These are phyloP conservation scores for Mareca strepera DNA, from an alignment of 2,797 vertebrate genomes.

Conservation along the genomic window DNA sequence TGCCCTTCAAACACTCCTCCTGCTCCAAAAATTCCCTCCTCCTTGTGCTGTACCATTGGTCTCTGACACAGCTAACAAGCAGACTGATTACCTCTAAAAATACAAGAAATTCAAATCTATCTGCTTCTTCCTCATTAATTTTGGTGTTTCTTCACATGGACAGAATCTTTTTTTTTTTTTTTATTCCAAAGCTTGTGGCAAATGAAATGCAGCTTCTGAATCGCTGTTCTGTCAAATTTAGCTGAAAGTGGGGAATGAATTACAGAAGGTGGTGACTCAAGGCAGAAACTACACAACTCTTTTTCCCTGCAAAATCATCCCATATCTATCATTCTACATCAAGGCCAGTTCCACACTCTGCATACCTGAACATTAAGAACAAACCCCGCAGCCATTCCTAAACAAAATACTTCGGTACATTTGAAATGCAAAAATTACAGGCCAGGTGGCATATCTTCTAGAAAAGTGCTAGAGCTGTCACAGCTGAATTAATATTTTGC, in stretches of 20 bases:
- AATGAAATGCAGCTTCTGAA: not conserved
- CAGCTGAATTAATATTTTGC: not conserved
- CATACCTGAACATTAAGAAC: slow-evolving; percentile 16
- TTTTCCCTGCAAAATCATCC: not conserved
- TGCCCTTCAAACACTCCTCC: not conserved
- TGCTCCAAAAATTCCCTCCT: not conserved
- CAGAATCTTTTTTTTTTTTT: not conserved
- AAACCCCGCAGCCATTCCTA: slow-evolving; percentile 36
- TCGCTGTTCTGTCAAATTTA: not conserved
- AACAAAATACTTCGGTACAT: slow-evolving; percentile 3
- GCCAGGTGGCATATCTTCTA: not conserved
- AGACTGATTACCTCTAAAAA: not conserved
- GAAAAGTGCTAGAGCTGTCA: not conserved
- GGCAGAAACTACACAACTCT: not conserved
- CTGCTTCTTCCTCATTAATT: not conserved
- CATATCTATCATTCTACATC: not conserved
- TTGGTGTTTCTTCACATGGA: not conserved
- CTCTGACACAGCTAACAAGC: not conserved
- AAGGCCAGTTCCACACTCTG: not conserved
- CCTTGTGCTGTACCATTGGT: not conserved
- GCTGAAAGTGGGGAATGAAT: not conserved
- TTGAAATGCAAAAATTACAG: not conserved
- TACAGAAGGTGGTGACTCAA: not conserved
- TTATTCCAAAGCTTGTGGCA: not conserved
- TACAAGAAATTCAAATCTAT: not conserved